Evolutionary conservation across 2,888 invertebrate genomes (phyloP), one percentile per base, ranked within the genome.

Genomic region (Agrenia bidenticulata): DNA sequence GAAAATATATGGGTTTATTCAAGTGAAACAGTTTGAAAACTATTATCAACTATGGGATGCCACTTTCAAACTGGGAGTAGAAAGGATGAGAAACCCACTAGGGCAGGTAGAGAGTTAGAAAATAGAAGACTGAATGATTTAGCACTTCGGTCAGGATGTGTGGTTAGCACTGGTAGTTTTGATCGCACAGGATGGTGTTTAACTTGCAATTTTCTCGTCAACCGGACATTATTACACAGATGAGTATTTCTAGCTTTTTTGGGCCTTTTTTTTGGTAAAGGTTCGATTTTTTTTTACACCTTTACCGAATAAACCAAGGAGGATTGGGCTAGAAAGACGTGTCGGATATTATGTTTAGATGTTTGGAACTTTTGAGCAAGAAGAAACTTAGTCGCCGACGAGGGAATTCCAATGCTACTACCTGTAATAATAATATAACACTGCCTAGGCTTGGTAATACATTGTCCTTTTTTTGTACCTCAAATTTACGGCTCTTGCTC

Each of bases 181-280:
- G 9, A 45, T 45, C 45, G 19, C 45, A 63, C 66, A 67, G 69
- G 64, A 61, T 70, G 56, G 69, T 71, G 69, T 71, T 73, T 69
- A 71, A 73, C 67, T 73, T 73, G 71, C 73, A 73, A 73, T 73
- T 73, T 73, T 73, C 73, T 62, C 69, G 63, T 69, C 70, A 67
- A 69, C 57, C 60, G 57, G 59, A 61, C 63, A 63, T 57, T 39
- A 57, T 57, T 57, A 45, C n/a, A 45, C 45, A 17, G 45, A 45
- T 32, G 32, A 32, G 32, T 4, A 32, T 32, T 32, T 32, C 11
- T 7, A 32, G 32, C 32, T 32, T 32, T 32, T 32, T 32, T 32
- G 32, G n/a, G n/a, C n/a, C n/a, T n/a, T n/a, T n/a, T 32, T 32
- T 32, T 32, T 32, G 32, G 32, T 4, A 11, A 32, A 32, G 32